phyloP scores from a whole-genome alignment of 2,888 invertebrate genomes.

The Synanthedon myopaeformis region DNA sequence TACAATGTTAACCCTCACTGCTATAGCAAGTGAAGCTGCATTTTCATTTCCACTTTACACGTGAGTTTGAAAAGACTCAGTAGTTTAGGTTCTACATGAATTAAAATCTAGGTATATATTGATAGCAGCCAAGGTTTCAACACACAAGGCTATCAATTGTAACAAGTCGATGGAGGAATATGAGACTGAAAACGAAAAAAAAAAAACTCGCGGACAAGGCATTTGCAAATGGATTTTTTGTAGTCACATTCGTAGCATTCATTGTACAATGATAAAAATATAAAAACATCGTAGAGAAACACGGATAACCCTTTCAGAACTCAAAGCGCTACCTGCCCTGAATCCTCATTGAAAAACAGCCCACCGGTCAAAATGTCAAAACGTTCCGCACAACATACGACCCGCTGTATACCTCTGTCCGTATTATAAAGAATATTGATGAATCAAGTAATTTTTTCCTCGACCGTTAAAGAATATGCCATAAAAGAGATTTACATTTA shows the following conservation, averaged over 20 bases:
- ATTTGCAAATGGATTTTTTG: constrained; percentile 45
- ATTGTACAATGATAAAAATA: constrained; percentile 50
- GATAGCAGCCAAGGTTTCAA: no score
- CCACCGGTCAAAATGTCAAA: constrained; percentile 43
- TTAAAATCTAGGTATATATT: no score
- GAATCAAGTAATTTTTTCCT: background rate
- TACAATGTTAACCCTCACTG: no score
- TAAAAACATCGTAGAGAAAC: constrained; percentile 38
- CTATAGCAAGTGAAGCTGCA: no score
- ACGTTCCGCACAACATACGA: constrained; percentile 21
- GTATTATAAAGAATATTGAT: background rate
- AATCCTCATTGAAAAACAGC: constrained; percentile 54
- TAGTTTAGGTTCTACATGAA: no score
- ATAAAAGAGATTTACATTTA: background rate
- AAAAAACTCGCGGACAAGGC: constrained; percentile 11
- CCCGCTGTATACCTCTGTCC: background rate
- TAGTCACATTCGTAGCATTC: constrained; percentile 42
- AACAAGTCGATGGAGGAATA: no score
- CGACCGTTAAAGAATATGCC: no score
- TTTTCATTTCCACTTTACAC: no score
- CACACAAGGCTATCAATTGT: no score
- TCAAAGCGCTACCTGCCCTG: constrained; percentile 34
- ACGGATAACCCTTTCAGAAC: constrained; percentile 50
- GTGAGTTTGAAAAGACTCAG: no score
- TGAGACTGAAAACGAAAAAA: background rate